Evolutionary conservation across 2,888 invertebrate genomes (phyloP), one percentile per base, ranked within the genome.

Genomic region (Dynastes tityus): DNA sequence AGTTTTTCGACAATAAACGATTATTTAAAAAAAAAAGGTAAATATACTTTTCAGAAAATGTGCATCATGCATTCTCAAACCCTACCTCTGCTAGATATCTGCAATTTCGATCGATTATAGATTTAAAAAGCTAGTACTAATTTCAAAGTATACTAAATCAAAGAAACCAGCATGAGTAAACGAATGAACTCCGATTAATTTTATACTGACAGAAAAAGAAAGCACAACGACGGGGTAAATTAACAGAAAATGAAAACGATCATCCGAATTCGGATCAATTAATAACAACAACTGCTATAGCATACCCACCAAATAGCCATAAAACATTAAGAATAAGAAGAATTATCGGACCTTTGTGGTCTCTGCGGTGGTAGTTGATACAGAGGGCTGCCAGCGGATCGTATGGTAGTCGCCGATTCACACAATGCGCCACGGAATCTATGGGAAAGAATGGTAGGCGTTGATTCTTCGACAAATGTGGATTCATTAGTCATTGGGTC

Each of bases 361-460:
- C 37, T 32, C 51, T 13, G 68, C 22, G 68, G 51, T 68, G 29
- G 49, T 49, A 51, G 51, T 51, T 49, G 51, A 3, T 29, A 3
- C 5, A 16, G 1, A 6, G 22, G 22, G n/a, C 55, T 1, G 55
- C 55, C 22, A 55, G 29, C 71, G 32, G 55, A 55, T 32, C 29
- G 16, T 55, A 16, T 55, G 71, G 55, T 55, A 58, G 67, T 49
- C 58, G 22, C 70, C 45, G 84, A 73, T 78, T 78, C 78, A 73
- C 78, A 73, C 77, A 68, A 45, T 53, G 37, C 40, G 55, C 51
- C 16, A 29, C 63, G 16, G 61, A 76, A 79, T 79, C 77, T 81
- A 83, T 84, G 84, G 83, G 85, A 85, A 84, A 80, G 82, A 79
- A 83, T 64, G 81, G 84, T 85, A 84, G 85, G 84, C 84, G 84